Evolutionary conservation across 1,140 invertebrate genomes (phyloP), one percentile per base, ranked within the genome.

Genomic region (Kradibia gibbosae): DNA sequence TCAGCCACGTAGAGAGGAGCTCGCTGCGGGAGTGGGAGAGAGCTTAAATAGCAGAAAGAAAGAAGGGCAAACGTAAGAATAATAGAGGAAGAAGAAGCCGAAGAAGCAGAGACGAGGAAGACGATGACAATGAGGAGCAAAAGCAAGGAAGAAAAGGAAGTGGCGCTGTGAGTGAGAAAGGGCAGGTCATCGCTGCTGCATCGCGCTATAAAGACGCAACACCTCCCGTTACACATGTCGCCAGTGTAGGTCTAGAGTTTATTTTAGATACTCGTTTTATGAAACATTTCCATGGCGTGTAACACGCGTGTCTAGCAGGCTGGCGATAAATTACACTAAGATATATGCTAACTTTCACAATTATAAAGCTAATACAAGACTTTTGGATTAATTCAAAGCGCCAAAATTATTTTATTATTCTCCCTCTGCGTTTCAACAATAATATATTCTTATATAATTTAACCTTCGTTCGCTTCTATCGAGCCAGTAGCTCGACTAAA

Each of bases 241-340:
- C 25, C 10, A 28, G 25, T 60, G 57, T 11, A 11, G 28, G 31
- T 0, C 15, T 67, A 17, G 8, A 22, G 20, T 67, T n/a, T 67
- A 67, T 39, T 39, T 67, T 67, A 67, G n/a, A 36, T 39, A n/a
- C 62, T 22, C 15, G 36, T 67, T 67, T 67, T 39, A 67, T 39
- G 62, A 67, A 67, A 67, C 3, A 60, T 28, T 60, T 31, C 53
- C 22, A 55, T 55, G 22, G 3, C 8, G 2, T n/a, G 0, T 55
- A n/a, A n/a, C n/a, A n/a, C n/a, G n/a, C n/a, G n/a, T n/a, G n/a
- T n/a, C n/a, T n/a, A n/a, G n/a, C n/a, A n/a, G n/a, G n/a, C n/a
- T n/a, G n/a, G n/a, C n/a, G n/a, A n/a, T n/a, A n/a, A n/a, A n/a
- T n/a, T n/a, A n/a, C n/a, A n/a, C n/a, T n/a, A n/a, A n/a, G n/a